Base-by-base conservation (phyloP, 53 echinoderm and acorn worm genomes). In the Mesocentrotus franciscanus region DNA sequence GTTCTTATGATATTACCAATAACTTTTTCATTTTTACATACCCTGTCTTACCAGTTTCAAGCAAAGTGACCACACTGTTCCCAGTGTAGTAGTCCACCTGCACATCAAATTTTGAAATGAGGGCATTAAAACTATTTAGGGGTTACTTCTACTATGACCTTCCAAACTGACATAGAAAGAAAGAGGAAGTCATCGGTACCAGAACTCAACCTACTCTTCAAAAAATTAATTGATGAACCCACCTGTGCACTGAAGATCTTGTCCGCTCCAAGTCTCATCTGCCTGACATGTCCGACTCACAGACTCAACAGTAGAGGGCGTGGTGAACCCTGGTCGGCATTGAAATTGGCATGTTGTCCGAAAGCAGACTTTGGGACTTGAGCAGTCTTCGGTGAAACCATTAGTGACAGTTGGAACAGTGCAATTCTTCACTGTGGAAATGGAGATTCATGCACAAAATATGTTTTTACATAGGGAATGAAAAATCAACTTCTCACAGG, bases 241-340 rank as follows among this genome's bases (percentile, higher is more conserved):
- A 97, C 97, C 97, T 75, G 94, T 96, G 85, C 97, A 97, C n/a
- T 96, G 96, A 33, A 97, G 94, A 74, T 92, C 92, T 55, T 78
- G 60, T 68, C 96, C 96, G 57, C 95, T 96, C 97, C 97, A 97
- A 58, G 95, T 59, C 24, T 95, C 75, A 24, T 97, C 96, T 10
- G 97, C 96, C 62, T 62, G 95, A 60, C 97, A 97, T 49, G 95
- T 94, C n/a, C 97, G 91, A 18, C 56, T 24, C 55, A 94, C 78
- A 22, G n/a, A 30, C 30, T 92, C 93, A 24, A 95, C 90, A 22
- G 97, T 94, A 42, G 87, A 92, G 62, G 91, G 62, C 33, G 97
- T 70, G 30, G 71, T 95, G 14, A 91, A 96, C 62, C 97, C 97
- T 30, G 57, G 78, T 89, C 95, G 78, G 71, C 97, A 97, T 14